Conservation (phyloP, 2,888 invertebrate genomes). For the Girardia tigrina region DNA sequence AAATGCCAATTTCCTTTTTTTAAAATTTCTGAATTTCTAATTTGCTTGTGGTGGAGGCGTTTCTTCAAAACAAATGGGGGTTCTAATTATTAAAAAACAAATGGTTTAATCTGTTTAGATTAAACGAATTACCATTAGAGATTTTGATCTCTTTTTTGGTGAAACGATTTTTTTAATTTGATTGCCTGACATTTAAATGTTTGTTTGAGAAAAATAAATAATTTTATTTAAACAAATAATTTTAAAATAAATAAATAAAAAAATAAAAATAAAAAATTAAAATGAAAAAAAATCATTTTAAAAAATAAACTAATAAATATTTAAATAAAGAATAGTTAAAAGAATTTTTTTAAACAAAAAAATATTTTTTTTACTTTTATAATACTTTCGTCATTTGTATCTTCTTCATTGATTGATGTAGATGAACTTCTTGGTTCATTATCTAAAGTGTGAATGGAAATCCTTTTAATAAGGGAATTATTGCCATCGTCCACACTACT, state of each 20-base stretch:
- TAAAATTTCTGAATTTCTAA: constrained; percentile 1
- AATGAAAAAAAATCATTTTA: no score
- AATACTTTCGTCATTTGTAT: constrained; percentile 14
- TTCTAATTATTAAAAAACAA: constrained; percentile 16
- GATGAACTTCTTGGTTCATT: background rate
- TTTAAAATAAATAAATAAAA: no score
- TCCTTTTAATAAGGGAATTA: background rate
- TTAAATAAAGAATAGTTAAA: no score
- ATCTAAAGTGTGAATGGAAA: background rate
- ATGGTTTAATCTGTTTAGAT: constrained; percentile 19
- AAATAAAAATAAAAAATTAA: no score
- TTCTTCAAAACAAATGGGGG: background rate
- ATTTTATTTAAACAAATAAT: no score
- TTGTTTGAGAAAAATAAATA: no score
- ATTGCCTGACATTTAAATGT: no score
- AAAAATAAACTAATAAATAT: no score
- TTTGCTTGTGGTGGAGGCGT: background rate
- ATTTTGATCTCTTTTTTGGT: background rate
- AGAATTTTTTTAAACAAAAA: no score
- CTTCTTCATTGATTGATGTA: background rate
- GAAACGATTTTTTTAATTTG: background rate
- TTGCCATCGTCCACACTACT: background rate
- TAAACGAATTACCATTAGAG: background rate
- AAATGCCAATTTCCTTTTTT: constrained; percentile 13
- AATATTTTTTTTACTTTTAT: background rate